Percentiles rank a stretch among this genome's conserved stretches.
These are phyloP conservation scores for Drosophila glabriapex DNA, from an alignment of 2,888 invertebrate genomes.

Conservation along the genomic window DNA sequence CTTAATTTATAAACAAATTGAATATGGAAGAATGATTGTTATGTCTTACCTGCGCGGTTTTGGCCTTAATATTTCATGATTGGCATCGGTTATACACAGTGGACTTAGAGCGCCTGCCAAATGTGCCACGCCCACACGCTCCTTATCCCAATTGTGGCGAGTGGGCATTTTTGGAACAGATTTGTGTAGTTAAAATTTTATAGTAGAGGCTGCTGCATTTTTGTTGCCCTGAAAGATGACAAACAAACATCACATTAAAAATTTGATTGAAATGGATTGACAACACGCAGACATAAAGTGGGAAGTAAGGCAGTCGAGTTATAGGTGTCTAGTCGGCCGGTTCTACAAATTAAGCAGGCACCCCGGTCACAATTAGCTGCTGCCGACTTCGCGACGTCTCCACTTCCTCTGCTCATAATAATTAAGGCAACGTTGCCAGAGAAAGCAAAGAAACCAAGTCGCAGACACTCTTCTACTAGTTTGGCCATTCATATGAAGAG, in stretches of 20 bases:
- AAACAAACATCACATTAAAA: slow-evolving; percentile 24
- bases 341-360: slow-evolving; percentile 55
- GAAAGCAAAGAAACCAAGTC: slow-evolving; percentile 54
- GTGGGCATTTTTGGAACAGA: slow-evolving; percentile 74
- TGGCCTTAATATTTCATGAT: slow-evolving; percentile 94
- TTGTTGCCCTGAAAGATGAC: slow-evolving; percentile 27
- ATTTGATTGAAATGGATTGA: slow-evolving; percentile 25
- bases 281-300: slow-evolving; percentile 32
- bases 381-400: slow-evolving; percentile 48
- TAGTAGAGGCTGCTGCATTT: slow-evolving; percentile 42
- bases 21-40: neutral
- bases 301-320: slow-evolving; percentile 21
- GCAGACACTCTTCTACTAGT: slow-evolving; percentile 18
- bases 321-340: slow-evolving; percentile 45
- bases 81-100: slow-evolving; percentile 90
- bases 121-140: slow-evolving; percentile 87
- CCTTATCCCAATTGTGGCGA: slow-evolving; percentile 85
- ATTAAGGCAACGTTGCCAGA: slow-evolving; percentile 74
- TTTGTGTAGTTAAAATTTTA: slow-evolving; percentile 21
- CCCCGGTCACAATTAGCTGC: slow-evolving; percentile 71
- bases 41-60: slow-evolving; percentile 91
- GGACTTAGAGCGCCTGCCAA: slow-evolving; percentile 88
- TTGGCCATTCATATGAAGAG: neutral
- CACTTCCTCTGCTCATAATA: slow-evolving; percentile 80
- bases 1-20: neutral